Evolutionary conservation across 2,113 vertebrate species (phyloP), one percentile per base, ranked within the genome.

Genomic region (Abramis brama): DNA sequence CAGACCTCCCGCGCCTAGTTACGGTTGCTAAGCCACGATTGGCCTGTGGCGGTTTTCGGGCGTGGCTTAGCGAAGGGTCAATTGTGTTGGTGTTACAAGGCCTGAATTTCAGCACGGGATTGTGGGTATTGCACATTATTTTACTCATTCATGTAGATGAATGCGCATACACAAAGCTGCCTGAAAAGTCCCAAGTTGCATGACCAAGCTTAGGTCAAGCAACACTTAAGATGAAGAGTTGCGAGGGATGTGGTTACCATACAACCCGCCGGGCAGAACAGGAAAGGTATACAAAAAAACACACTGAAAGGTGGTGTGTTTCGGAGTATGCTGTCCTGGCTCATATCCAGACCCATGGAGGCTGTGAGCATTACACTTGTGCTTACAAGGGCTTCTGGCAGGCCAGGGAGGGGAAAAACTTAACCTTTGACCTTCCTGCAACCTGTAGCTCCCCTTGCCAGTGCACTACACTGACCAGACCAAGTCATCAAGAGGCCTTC

Each of bases 291-390:
- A 30, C 74, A 33, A 2, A 77, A 6, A 77, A 77, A 77, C 15
- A 55, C 45, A 92, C 91, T 85, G 27, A 82, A 91, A 94, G 90
- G 91, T 94, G 89, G 92, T 90, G 92, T 88, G 93, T 77, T 77
- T 55, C 90, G 91, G 90, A 93, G 91, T 94, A 86, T 89, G 93
- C 89, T 93, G 92, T 94, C 93, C 92, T 94, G 95, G 95, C 94
- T 92, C 2, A 86, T 90, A 91, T 94, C 95, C 95, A 95, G 86
- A 93, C 90, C 62, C 93, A 79, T 89, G 92, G 88, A 90, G 88
- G 92, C 92, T 89, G 89, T 74, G 85, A 92, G 92, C 80, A 19
- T 43, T 71, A 83, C 52, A 17, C n/a, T 89, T 79, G 78, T 92
- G 93, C 93, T 89, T 57, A 90, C 79, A 71, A 89, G 91, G 91